Evolutionary conservation across 2,888 invertebrate genomes (phyloP).

Genomic region (Muscina levida): DNA sequence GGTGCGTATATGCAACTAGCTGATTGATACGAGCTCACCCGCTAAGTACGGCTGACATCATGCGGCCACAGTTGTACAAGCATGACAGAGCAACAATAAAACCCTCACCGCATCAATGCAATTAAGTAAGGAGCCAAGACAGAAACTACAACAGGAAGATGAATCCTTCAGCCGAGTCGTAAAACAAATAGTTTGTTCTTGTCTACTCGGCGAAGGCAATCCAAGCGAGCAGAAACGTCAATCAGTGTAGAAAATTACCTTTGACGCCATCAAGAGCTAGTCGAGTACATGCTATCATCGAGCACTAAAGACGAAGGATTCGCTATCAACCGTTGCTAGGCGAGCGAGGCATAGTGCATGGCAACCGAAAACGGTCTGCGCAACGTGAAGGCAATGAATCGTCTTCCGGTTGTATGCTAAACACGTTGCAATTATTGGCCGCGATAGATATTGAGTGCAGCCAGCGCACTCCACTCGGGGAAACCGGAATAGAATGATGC

Average conservation of each 20-base stretch:
- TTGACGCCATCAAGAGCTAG: constrained; percentile 1
- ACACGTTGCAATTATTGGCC: constrained; percentile 56
- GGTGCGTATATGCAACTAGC: constrained; percentile 12
- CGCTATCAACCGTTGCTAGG: no score
- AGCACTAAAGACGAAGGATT: no score
- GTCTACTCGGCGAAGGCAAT: constrained; percentile 18
- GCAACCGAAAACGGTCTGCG: neutral
- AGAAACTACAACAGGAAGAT: constrained; percentile 29
- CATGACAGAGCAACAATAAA: constrained; percentile 3
- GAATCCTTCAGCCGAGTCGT: constrained; percentile 43
- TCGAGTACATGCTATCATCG: neutral
- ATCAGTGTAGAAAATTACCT: constrained; percentile 47
- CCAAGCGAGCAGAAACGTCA: constrained; percentile 38
- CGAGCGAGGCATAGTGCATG: neutral
- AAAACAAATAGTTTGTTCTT: constrained; percentile 46
- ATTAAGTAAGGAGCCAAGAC: constrained; percentile 43
- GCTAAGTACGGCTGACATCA: constrained; percentile 40
- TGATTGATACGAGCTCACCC: constrained; percentile 58
- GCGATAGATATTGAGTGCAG: constrained; percentile 29
- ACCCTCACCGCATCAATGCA: constrained; percentile 37
- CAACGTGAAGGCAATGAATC: constrained; percentile 33
- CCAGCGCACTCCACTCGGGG: constrained; percentile 20
- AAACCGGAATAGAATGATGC: no score
- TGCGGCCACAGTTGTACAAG: constrained; percentile 34
- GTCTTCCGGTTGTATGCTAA: constrained; percentile 38